A percentile compares a stretch with the other conserved stretches of the same genome.
Evolutionary conservation across 1,140 invertebrate genomes (phyloP).

Genomic region (Penaeus vannamei): DNA sequence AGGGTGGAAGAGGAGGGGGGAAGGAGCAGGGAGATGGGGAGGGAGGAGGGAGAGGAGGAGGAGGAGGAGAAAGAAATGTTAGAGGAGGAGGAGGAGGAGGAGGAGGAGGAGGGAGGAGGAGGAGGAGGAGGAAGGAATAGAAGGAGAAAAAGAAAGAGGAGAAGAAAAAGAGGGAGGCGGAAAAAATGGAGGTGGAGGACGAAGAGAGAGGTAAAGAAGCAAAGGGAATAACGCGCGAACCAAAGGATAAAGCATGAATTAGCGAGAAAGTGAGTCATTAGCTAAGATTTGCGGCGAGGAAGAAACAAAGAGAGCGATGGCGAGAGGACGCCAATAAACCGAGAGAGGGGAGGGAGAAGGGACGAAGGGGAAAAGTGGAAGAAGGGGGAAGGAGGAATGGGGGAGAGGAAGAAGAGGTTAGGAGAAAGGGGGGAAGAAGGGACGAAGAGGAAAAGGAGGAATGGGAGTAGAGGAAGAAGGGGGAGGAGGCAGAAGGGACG

Average conservation of each 20-base stretch:
- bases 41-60: too few relatives aligned
- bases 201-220: too few relatives aligned
- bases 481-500: too few relatives aligned
- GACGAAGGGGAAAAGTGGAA: background rate
- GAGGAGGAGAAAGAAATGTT: too few relatives aligned
- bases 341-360: background rate
- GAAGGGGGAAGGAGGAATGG: background rate
- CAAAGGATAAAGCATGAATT: background rate
- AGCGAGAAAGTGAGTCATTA: background rate
- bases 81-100: background rate
- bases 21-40: too few relatives aligned
- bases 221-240: too few relatives aligned
- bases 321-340: too few relatives aligned
- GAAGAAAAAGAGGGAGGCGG: background rate
- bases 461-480: background rate
- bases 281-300: too few relatives aligned
- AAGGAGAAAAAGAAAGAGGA: background rate
- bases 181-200: background rate
- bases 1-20: background rate
- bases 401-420: background rate
- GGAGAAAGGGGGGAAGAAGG: background rate
- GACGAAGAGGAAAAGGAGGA: background rate
- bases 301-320: too few relatives aligned
- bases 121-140: background rate
- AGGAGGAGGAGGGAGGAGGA: background rate